These are phyloP conservation scores for Zootermopsis nevadensis DNA, from an alignment of 2,888 invertebrate genomes.

Conservation along the genomic window DNA sequence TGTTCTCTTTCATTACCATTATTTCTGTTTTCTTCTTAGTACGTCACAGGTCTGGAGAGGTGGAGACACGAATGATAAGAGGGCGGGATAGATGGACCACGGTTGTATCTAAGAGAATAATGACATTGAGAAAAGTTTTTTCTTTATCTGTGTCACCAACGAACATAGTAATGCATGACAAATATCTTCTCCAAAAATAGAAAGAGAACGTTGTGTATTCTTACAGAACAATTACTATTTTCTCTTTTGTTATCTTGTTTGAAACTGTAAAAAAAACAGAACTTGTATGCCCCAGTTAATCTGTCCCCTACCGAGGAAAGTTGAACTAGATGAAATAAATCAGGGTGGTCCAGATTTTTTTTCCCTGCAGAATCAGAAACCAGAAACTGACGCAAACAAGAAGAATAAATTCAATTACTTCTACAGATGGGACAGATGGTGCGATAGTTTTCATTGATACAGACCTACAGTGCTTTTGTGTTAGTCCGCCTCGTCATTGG, in stretches of 20 bases:
- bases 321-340: background rate
- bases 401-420: background rate
- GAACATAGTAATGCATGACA: background rate
- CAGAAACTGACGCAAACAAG: background rate
- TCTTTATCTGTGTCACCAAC: constrained; percentile 4
- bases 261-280: background rate
- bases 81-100: background rate
- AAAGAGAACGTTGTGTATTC: background rate
- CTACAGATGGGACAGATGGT: too few relatives aligned
- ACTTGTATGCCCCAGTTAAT: background rate
- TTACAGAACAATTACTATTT: background rate
- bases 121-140: background rate
- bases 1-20: background rate
- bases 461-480: too few relatives aligned
- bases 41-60: background rate
- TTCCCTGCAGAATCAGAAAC: background rate
- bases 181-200: background rate
- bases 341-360: background rate
- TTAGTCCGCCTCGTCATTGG: too few relatives aligned
- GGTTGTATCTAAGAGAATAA: background rate
- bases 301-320: background rate
- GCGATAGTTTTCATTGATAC: too few relatives aligned
- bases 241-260: background rate
- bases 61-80: background rate
- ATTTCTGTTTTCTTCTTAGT: background rate